Evolutionary conservation across 2,797 vertebrate genomes (phyloP).

Genomic region (Pantherophis vulpinus): DNA sequence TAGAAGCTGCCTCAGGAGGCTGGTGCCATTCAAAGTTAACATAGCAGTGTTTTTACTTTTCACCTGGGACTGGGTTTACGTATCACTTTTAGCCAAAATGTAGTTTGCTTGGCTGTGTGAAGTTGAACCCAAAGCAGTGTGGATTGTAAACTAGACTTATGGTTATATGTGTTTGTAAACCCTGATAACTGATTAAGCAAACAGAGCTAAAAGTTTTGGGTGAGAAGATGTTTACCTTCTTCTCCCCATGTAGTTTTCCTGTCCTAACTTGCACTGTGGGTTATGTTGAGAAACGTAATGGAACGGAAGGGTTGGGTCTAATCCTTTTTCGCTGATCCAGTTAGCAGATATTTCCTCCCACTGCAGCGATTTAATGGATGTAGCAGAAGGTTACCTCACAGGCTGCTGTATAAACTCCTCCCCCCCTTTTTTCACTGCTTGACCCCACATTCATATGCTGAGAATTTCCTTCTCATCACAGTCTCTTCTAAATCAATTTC

Average conservation of each 20-base stretch:
- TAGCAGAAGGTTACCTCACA: background rate
- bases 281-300: background rate
- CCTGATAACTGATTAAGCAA: background rate
- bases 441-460: background rate
- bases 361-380: background rate
- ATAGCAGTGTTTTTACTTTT: background rate
- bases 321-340: background rate
- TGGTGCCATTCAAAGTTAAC: background rate
- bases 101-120: background rate
- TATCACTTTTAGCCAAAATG: background rate
- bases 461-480: background rate
- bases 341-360: background rate
- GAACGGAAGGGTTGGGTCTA: background rate
- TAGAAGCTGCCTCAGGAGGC: background rate
- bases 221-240: background rate
- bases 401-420: background rate
- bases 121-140: background rate
- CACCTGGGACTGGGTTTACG: background rate
- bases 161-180: background rate
- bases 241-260: background rate
- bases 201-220: background rate
- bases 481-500: background rate
- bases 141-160: background rate
- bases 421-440: background rate
- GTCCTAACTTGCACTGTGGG: background rate